Base-by-base conservation (phyloP, 2,888 invertebrate genomes). In the Copidosoma aretas region DNA sequence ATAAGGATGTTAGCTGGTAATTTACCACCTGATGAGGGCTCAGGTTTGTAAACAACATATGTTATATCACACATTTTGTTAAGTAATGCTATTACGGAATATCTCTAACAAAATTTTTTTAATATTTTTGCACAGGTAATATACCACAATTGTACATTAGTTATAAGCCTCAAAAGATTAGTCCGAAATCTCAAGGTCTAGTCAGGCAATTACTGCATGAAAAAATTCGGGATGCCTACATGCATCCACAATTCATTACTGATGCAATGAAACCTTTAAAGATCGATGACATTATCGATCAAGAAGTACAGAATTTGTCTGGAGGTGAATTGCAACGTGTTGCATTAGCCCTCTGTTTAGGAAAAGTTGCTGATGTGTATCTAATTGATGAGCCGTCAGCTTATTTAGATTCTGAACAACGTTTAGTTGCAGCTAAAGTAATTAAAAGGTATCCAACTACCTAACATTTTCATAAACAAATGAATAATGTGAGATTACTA, bases 121-220 rank as follows among this genome's bases (percentile, higher is more conserved):
- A 60, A 64, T 70, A 52, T 54, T 41, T 67, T 24, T 73, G n/a
- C 74, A 60, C 85, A 84, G 92, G 88, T 53, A 90, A 90, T 74
- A 87, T 95, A 71, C 98, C 98, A 0, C 91, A 93, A 78, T 86
- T 99, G 74, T 95, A 98, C 84, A 97, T 99, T 82, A 98, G 98
- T 84, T 99, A 99, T 88, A 99, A 99, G 85, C 99, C 99, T 56
- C 99, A 99, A 87, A 99, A 98, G 86, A 99, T 99, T 84, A 97
- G 97, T 75, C 99, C 99, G 4, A 98, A 97, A 85, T 95, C 94
- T 67, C 93, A 94, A 81, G 96, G 97, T 54, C 89, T 93, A 71
- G 99, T 99, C 5, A 89, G 97, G 58, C 93, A 93, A 80, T 86
- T 99, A 79, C 86, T 99, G 71, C 97, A 98, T 79, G 97, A 98